Percentiles rank a stretch among this genome's conserved stretches.
These are phyloP conservation scores for Bovichtus diacanthus DNA, from an alignment of 2,797 vertebrate species.

Conservation along the genomic window DNA sequence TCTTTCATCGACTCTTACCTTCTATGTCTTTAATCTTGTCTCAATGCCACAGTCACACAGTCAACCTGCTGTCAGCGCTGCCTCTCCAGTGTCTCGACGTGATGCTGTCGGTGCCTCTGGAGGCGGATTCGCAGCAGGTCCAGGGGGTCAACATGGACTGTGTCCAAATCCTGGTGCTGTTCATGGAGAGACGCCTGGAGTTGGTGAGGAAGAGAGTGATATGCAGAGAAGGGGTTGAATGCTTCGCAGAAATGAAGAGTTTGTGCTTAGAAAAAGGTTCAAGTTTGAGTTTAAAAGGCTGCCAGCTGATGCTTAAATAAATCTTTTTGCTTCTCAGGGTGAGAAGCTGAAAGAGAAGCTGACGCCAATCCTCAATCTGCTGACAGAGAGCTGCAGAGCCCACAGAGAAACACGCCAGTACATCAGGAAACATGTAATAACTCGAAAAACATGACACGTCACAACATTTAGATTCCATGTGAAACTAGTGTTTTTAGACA, in stretches of 20 bases:
- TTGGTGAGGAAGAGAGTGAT: constrained; percentile 66
- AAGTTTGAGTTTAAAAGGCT: neutral
- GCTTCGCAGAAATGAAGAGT: neutral
- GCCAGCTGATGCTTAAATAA: neutral
- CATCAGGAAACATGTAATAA: constrained; percentile 83
- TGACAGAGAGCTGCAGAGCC: constrained; percentile 86
- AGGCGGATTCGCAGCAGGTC: constrained; percentile 72
- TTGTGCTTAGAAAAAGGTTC: neutral
- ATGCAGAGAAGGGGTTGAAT: neutral
- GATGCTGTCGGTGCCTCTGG: constrained; percentile 72
- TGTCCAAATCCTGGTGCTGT: constrained; percentile 82
- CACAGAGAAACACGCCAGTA: constrained; percentile 87
- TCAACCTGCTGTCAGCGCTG: constrained; percentile 84
- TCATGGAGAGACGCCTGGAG: constrained; percentile 86
- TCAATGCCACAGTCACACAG: constrained; percentile 76
- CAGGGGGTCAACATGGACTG: constrained; percentile 88
- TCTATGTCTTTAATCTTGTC: neutral
- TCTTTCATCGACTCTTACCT: neutral
- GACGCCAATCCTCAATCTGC: constrained; percentile 86
- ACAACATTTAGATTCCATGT: neutral
- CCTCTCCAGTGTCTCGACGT: constrained; percentile 85
- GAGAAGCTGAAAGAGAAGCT: constrained; percentile 83
- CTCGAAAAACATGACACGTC: neutral
- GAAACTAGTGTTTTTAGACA: neutral
- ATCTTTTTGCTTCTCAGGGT: constrained; percentile 66